A percentile compares a stretch with the other conserved stretches of the same genome.
Evolutionary conservation across 53 echinoderm and acorn worm genomes (phyloP).

Genomic region (Zoroaster sp.): DNA sequence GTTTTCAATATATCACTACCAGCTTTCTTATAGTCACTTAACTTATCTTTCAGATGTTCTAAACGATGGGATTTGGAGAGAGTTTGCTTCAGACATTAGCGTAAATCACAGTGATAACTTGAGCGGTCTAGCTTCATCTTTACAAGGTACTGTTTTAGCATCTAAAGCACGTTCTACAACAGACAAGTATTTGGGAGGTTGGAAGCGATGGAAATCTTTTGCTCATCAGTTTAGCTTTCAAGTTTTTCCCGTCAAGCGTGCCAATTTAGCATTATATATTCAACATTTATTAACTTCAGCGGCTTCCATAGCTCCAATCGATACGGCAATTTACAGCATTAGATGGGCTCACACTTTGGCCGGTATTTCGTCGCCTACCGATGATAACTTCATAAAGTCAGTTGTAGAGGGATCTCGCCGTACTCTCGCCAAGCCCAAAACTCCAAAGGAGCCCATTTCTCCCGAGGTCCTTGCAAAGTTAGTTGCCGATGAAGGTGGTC

Average conservation of each 20-base stretch:
- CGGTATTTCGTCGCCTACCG: constrained; percentile 37
- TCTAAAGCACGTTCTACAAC: constrained; percentile 36
- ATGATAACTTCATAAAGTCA: constrained; percentile 9
- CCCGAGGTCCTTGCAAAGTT: too few relatives aligned
- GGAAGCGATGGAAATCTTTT: too few relatives aligned
- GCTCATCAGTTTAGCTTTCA: background rate
- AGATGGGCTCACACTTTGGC: constrained; percentile 51
- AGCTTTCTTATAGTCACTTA: too few relatives aligned
- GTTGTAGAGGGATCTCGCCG: constrained; percentile 31
- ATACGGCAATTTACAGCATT: too few relatives aligned
- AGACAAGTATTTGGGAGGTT: constrained; percentile 21
- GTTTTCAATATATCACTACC: too few relatives aligned
- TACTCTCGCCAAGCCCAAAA: constrained; percentile 45
- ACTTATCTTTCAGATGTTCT: too few relatives aligned
- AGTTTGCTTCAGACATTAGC: too few relatives aligned
- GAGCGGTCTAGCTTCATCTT: background rate
- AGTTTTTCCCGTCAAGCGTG: constrained; percentile 34
- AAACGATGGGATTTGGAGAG: too few relatives aligned
- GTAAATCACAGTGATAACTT: too few relatives aligned
- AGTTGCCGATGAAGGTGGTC: constrained; percentile 2
- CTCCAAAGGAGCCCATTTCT: constrained; percentile 54
- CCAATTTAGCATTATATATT: constrained; percentile 16
- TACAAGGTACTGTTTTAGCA: background rate
- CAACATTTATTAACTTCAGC: constrained; percentile 6
- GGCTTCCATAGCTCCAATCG: constrained; percentile 11